These are phyloP conservation scores for Drepanosiphum platanoidis DNA, from an alignment of 2,888 invertebrate species.

Conservation along the genomic window DNA sequence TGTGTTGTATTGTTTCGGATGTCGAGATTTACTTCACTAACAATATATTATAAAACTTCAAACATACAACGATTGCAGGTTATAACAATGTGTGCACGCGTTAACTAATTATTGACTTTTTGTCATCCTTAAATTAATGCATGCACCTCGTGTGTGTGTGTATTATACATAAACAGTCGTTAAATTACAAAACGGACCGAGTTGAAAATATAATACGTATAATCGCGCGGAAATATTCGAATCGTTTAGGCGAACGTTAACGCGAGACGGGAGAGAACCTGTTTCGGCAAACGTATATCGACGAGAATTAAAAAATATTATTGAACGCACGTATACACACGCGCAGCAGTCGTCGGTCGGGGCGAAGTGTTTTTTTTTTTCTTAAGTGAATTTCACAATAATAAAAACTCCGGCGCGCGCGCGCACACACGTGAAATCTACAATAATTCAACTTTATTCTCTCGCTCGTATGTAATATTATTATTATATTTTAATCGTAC, in stretches of 20 bases:
- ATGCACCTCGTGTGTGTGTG: not conserved
- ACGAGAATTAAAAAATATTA: not conserved
- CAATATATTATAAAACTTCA: too few species aligned
- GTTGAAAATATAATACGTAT: not conserved
- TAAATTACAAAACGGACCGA: not conserved
- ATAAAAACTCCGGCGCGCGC: not conserved
- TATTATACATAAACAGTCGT: not conserved
- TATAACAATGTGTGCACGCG: too few species aligned
- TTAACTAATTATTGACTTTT: too few species aligned
- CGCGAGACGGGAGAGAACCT: not conserved
- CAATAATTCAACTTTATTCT: not conserved
- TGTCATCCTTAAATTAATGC: too few species aligned
- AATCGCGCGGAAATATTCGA: not conserved
- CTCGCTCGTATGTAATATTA: not conserved
- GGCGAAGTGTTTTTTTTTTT: not conserved
- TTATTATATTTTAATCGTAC: not conserved
- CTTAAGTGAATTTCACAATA: not conserved
- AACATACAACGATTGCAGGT: too few species aligned
- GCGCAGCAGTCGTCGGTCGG: not conserved
- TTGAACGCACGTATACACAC: not conserved
- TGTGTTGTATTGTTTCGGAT: too few species aligned
- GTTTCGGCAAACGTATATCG: not conserved
- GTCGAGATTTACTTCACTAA: too few species aligned
- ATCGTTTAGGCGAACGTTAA: constrained; percentile 2
- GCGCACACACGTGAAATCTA: too few species aligned